A percentile compares a stretch with the other conserved stretches of the same genome.
Evolutionary conservation across 2,797 vertebrate species (phyloP).

Genomic region (Geotria australis): DNA sequence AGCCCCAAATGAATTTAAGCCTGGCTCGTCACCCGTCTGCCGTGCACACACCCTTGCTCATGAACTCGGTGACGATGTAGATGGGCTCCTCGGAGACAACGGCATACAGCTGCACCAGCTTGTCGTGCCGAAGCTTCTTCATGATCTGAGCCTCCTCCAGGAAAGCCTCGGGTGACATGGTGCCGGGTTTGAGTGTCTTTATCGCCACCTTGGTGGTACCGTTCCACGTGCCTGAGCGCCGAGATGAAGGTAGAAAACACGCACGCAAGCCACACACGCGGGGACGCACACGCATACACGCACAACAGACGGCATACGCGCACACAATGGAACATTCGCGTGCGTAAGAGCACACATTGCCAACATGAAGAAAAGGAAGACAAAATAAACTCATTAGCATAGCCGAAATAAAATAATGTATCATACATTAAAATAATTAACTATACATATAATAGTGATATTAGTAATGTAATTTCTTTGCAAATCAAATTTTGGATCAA

Average conservation of each 20-base stretch:
- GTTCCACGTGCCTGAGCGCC: constrained; percentile 59
- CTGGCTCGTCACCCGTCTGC: no score
- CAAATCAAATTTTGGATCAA: no score
- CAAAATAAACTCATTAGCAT: no score
- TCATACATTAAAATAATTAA: no score
- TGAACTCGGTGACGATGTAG: constrained; percentile 90
- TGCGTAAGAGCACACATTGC: no score
- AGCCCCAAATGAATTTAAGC: no score
- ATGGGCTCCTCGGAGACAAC: constrained; percentile 91
- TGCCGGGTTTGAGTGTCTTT: constrained; percentile 79
- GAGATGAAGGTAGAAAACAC: constrained; percentile 2
- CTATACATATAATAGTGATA: no score
- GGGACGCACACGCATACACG: neutral
- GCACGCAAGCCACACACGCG: neutral
- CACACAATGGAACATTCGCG: no score
- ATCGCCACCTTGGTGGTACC: constrained; percentile 78
- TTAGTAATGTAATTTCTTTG: no score
- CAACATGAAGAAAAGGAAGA: no score
- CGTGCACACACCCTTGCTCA: constrained; percentile 39
- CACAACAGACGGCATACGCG: constrained; percentile 1
- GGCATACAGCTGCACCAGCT: constrained; percentile 84
- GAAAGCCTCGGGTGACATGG: constrained; percentile 90
- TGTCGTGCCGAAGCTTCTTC: constrained; percentile 79
- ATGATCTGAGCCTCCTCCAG: constrained; percentile 95
- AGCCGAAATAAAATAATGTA: no score